Percentiles rank a stretch among this genome's conserved stretches.
Evolutionary conservation across 2,888 invertebrate species (phyloP).

Genomic region (Theodoxus fluviatilis): DNA sequence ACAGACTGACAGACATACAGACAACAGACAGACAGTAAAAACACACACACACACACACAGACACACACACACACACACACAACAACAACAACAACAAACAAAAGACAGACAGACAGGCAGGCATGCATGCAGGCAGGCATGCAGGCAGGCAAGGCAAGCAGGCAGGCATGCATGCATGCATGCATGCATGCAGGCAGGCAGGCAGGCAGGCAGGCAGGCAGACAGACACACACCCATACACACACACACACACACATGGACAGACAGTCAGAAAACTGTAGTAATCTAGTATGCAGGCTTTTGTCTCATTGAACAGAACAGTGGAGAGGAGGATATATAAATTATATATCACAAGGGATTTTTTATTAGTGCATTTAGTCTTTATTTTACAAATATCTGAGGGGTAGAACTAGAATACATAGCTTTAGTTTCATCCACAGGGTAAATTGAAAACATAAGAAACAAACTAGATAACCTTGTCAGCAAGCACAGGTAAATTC

Average conservation of each 20-base stretch:
- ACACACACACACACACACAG: not conserved
- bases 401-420: no score
- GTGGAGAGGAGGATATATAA: no score
- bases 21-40: no score
- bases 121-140: constrained; percentile 8
- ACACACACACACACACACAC: not conserved
- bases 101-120: constrained; percentile 13
- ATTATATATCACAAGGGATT: no score
- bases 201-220: not conserved
- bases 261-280: not conserved
- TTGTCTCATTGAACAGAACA: no score
- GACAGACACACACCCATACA: not conserved
- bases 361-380: no score
- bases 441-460: no score
- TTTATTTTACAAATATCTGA: no score
- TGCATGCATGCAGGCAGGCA: not conserved
- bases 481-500: no score
- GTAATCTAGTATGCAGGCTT: not conserved
- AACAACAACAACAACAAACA: not conserved
- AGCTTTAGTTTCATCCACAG: no score
- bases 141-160: constrained; percentile 3
- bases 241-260: not conserved
- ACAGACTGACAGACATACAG: not conserved
- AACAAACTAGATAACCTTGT: no score
- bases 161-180: not conserved